phyloP scores from a whole-genome alignment of 2,888 invertebrate species.

The Norana najaformis region DNA sequence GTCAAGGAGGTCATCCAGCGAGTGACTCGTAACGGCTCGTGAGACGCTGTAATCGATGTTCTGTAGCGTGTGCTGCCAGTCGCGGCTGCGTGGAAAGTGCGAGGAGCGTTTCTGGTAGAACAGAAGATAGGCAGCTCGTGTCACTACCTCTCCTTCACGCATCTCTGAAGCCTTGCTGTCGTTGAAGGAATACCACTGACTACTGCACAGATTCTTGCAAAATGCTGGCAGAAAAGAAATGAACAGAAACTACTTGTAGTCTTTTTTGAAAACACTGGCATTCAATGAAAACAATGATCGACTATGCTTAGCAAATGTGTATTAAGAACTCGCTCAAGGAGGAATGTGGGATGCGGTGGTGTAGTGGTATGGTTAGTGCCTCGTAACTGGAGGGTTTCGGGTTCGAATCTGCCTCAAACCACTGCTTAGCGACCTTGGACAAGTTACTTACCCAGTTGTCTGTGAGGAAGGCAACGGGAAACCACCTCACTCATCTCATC shows the following conservation, averaged over 20 bases:
- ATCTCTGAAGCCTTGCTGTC: slow-evolving; percentile 85
- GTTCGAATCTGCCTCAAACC: too few relatives aligned
- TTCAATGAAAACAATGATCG: not conserved
- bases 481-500: too few relatives aligned
- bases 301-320: not conserved
- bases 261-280: not conserved
- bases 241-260: not conserved
- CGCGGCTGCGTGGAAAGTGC: not conserved
- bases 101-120: slow-evolving; percentile 74
- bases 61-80: slow-evolving; percentile 15
- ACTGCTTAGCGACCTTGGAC: too few relatives aligned
- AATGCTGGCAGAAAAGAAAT: slow-evolving; percentile 69
- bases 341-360: too few relatives aligned
- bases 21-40: slow-evolving; percentile 33
- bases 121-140: slow-evolving; percentile 90
- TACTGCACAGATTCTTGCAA: slow-evolving; percentile 79
- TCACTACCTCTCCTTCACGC: slow-evolving; percentile 70
- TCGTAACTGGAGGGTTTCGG: too few relatives aligned
- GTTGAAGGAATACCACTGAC: slow-evolving; percentile 93
- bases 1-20: slow-evolving; percentile 33
- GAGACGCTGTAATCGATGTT: slow-evolving; percentile 21
- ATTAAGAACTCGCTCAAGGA: too few relatives aligned
- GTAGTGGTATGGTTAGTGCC: too few relatives aligned
- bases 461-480: too few relatives aligned
- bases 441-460: too few relatives aligned